phyloP scores from a whole-genome alignment of 2,888 invertebrate species.

The Sthenelais limicola region DNA sequence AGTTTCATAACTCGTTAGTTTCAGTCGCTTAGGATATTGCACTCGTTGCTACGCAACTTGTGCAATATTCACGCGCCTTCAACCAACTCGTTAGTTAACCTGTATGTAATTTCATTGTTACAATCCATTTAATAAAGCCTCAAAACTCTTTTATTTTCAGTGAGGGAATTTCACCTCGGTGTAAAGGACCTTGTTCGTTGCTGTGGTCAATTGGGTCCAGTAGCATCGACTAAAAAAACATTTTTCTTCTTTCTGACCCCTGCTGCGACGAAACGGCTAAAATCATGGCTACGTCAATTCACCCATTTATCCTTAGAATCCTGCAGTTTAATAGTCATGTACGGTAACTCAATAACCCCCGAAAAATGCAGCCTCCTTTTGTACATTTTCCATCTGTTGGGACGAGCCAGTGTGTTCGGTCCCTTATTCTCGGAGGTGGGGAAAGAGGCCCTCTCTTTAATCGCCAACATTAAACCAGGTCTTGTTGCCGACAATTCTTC shows the following conservation, averaged over 20 bases:
- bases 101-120: neutral
- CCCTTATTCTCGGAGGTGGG: constrained; percentile 48
- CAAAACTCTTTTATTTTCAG: constrained; percentile 35
- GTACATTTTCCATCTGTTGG: constrained; percentile 49
- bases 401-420: constrained; percentile 48
- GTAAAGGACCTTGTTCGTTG: constrained; percentile 47
- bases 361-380: constrained; percentile 46
- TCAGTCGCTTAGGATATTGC: no score
- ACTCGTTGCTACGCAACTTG: no score
- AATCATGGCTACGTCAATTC: constrained; percentile 21
- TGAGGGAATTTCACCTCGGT: constrained; percentile 37
- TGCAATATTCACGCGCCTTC: neutral
- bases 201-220: constrained; percentile 44
- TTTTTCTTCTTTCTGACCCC: constrained; percentile 50
- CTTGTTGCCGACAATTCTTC: no score
- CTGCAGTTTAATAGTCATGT: constrained; percentile 48
- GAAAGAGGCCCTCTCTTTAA: constrained; percentile 45
- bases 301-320: constrained; percentile 1
- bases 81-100: neutral
- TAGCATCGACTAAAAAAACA: constrained; percentile 47
- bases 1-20: no score
- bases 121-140: neutral
- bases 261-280: constrained; percentile 15
- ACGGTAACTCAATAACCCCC: constrained; percentile 35
- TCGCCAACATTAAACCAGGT: constrained; percentile 49